phyloP scores from a whole-genome alignment of 1,140 invertebrate genomes.

The Sycophila sp. region DNA sequence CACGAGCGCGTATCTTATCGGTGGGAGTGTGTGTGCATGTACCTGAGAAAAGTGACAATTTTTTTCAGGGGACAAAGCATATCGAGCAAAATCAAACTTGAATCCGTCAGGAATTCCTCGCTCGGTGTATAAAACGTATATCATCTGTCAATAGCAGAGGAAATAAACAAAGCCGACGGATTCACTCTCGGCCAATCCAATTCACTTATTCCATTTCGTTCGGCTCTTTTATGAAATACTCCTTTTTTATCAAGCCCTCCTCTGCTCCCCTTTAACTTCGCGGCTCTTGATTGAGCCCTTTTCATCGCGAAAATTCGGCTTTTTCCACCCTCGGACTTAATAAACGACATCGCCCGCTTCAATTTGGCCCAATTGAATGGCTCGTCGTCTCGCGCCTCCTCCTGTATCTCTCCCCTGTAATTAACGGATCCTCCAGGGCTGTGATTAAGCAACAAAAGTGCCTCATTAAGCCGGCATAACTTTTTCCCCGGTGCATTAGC shows the following conservation, averaged over 20 bases:
- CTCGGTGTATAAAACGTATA: neutral
- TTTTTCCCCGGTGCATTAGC: neutral
- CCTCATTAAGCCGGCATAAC: neutral
- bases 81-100: neutral
- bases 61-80: neutral
- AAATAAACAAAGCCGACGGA: neutral
- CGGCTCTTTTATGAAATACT: too few species aligned
- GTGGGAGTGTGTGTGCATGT: too few species aligned
- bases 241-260: too few species aligned
- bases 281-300: constrained; percentile 13
- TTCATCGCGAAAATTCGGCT: constrained; percentile 9
- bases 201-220: neutral
- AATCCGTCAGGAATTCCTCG: neutral
- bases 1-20: too few species aligned
- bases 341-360: too few species aligned
- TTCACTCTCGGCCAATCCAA: neutral
- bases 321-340: neutral
- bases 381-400: too few species aligned
- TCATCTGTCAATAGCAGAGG: neutral
- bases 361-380: constrained; percentile 4
- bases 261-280: neutral
- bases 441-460: constrained; percentile 19
- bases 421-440: neutral
- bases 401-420: neutral
- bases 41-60: too few species aligned